phyloP scores from a whole-genome alignment of 2,888 invertebrate genomes.

The Melangyna quadrimaculata region DNA sequence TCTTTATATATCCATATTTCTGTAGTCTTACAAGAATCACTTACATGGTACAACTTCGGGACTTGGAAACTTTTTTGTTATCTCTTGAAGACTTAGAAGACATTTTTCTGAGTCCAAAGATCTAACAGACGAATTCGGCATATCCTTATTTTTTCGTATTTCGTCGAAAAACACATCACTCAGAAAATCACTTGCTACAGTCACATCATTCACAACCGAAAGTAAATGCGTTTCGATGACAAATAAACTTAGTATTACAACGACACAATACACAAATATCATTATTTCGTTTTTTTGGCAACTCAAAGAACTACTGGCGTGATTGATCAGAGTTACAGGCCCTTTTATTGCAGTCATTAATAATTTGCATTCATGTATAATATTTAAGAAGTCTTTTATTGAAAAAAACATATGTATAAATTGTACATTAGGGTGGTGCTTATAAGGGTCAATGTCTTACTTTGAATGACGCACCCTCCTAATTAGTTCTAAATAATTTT shows the following conservation, averaged over 20 bases:
- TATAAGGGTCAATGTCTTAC: too few species aligned
- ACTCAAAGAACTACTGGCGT: background rate
- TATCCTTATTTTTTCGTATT: slow-evolving; percentile 17
- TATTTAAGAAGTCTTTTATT: background rate
- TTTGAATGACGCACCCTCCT: too few species aligned
- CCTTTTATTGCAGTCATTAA: slow-evolving; percentile 5
- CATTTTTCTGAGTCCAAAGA: slow-evolving; percentile 24
- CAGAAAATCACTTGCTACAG: slow-evolving; percentile 29
- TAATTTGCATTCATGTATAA: background rate
- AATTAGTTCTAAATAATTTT: too few species aligned
- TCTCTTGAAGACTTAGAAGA: slow-evolving; percentile 6
- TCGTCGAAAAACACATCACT: slow-evolving; percentile 33
- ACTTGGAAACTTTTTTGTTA: background rate
- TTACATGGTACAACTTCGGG: slow-evolving; percentile 37
- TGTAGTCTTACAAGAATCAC: background rate
- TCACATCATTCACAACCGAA: slow-evolving; percentile 34
- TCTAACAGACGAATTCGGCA: background rate
- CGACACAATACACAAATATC: background rate
- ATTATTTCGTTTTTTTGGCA: background rate
- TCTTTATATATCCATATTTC: background rate
- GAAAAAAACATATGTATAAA: background rate
- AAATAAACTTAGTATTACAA: slow-evolving; percentile 5
- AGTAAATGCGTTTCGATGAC: background rate
- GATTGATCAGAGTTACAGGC: background rate
- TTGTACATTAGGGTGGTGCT: too few species aligned